A percentile compares a stretch with the other conserved stretches of the same genome.
phyloP scores from a whole-genome alignment of 2,888 invertebrate species.

The Thysanoteuthis rhombus region DNA sequence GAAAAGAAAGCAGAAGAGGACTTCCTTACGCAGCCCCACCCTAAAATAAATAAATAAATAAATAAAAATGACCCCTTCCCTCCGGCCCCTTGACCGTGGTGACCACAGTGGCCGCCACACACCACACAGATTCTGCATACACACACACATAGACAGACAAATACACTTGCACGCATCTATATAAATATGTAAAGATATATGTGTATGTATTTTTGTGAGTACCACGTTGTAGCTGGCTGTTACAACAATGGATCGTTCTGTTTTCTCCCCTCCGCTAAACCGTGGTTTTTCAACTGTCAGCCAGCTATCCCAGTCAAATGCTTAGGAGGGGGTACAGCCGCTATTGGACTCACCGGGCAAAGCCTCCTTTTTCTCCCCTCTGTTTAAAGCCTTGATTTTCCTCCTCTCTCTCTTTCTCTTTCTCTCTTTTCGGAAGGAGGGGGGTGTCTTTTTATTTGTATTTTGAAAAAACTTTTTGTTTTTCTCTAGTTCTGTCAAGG shows the following conservation, averaged over 20 bases:
- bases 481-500: neutral
- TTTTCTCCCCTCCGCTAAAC: neutral
- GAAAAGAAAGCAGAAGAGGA: neutral
- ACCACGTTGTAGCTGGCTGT: neutral
- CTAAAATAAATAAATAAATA: too few species aligned
- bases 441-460: neutral
- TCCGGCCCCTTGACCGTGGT: neutral
- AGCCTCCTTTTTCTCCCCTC: neutral
- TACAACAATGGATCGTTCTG: neutral
- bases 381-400: too few species aligned
- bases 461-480: neutral
- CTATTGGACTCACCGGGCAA: neutral
- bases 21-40: too few species aligned
- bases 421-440: neutral
- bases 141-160: neutral
- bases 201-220: neutral
- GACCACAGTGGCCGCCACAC: neutral
- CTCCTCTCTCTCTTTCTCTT: neutral
- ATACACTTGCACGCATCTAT: neutral
- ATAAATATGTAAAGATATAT: neutral
- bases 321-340: neutral
- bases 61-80: neutral
- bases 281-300: neutral
- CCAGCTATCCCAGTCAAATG: neutral
- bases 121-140: neutral